Percentiles rank a stretch among this genome's conserved stretches.
Evolutionary conservation across 2,113 vertebrate genomes (phyloP).

Genomic region (Ariopsis seemanni): DNA sequence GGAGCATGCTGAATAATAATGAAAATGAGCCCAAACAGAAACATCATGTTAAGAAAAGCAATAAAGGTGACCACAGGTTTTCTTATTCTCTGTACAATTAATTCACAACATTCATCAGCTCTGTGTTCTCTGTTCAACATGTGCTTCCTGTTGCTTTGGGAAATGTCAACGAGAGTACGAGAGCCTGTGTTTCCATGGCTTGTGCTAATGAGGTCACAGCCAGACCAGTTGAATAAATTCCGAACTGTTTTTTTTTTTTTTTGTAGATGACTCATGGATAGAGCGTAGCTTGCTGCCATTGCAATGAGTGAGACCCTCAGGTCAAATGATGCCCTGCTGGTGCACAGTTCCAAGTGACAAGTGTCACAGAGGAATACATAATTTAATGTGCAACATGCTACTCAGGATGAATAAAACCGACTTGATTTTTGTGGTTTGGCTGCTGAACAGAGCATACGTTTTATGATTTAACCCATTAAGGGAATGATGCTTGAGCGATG

Average conservation of each 20-base stretch:
- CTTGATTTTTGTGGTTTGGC: constrained; percentile 22
- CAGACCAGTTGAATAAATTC: constrained; percentile 50
- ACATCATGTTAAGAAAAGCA: constrained; percentile 34
- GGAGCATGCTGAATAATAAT: constrained; percentile 19
- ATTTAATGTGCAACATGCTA: constrained; percentile 38
- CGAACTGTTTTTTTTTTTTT: constrained; percentile 29
- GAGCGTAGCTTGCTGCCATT: constrained; percentile 11
- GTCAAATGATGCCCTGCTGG: constrained; percentile 43
- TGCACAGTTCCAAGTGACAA: constrained; percentile 32
- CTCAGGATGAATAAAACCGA: background rate
- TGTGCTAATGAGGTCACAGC: constrained; percentile 54
- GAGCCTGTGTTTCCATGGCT: constrained; percentile 28
- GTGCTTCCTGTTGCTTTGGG: constrained; percentile 35
- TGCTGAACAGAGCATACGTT: background rate
- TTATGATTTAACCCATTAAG: background rate
- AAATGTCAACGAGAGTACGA: constrained; percentile 44
- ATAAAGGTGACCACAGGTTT: constrained; percentile 15
- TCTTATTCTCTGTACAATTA: constrained; percentile 35
- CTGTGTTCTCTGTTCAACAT: constrained; percentile 31
- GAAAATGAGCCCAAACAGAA: constrained; percentile 28
- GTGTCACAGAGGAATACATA: constrained; percentile 31
- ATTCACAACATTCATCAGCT: constrained; percentile 27
- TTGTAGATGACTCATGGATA: constrained; percentile 30
- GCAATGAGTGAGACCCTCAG: constrained; percentile 25
- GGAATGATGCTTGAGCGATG: background rate